Conservation (phyloP, 2,113 vertebrate species). For the Urocynchramus pylzowi region DNA sequence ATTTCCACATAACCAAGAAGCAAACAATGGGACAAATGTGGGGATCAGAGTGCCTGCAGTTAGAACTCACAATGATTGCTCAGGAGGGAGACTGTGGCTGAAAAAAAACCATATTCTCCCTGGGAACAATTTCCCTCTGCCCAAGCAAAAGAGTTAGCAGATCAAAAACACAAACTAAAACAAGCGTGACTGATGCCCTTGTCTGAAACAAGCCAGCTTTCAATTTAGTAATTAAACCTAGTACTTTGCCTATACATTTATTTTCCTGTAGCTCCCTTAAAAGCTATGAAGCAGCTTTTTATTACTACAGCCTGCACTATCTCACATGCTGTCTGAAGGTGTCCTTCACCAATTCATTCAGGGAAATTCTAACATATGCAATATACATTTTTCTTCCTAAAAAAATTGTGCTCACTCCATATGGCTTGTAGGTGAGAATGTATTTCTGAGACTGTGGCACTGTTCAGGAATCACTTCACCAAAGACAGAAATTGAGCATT, state of each 20-base stretch:
- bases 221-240: neutral
- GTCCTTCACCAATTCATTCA: neutral
- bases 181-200: neutral
- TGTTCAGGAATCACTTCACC: neutral
- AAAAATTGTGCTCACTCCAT: neutral
- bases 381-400: neutral
- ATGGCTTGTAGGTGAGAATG: neutral
- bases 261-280: neutral
- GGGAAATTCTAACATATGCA: neutral
- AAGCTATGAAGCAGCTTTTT: neutral
- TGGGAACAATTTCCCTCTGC: neutral
- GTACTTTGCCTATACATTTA: neutral
- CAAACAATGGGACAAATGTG: neutral
- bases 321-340: neutral
- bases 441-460: neutral
- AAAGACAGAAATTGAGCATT: neutral
- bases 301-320: neutral
- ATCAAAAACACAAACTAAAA: conserved; percentile 19
- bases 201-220: conserved; percentile 12
- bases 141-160: neutral
- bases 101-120: neutral
- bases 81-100: neutral
- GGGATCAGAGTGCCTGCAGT: neutral
- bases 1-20: neutral
- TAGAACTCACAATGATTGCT: neutral